Evolutionary conservation across 2,888 invertebrate genomes (phyloP).

Genomic region (Caenorhabditis doughertyi): DNA sequence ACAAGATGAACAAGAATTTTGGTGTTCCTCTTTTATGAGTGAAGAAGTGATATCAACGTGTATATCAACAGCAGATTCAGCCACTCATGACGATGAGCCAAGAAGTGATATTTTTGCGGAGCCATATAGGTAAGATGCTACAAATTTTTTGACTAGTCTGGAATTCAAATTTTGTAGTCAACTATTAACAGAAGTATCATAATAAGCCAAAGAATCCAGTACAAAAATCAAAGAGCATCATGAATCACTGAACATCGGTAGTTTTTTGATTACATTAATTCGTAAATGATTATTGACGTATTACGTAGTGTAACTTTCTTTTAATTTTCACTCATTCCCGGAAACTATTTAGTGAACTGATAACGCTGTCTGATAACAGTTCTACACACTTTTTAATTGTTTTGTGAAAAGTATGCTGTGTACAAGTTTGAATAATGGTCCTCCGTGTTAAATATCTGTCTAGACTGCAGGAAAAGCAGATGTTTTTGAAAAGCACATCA

Average conservation of each 20-base stretch:
- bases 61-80: constrained; percentile 70
- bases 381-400: constrained; percentile 20
- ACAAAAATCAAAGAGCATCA: constrained; percentile 27
- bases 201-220: constrained; percentile 2
- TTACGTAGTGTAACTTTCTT: neutral
- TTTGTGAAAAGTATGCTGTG: neutral
- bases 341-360: constrained; percentile 40
- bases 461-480: neutral
- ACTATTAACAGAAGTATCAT: neutral
- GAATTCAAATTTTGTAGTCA: no score
- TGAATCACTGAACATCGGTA: constrained; percentile 19
- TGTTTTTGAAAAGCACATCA: neutral
- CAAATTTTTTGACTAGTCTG: neutral
- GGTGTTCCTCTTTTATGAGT: constrained; percentile 76
- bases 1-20: constrained; percentile 67
- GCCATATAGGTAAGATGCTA: constrained; percentile 86
- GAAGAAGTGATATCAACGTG: constrained; percentile 73
- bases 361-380: constrained; percentile 30
- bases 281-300: constrained; percentile 18
- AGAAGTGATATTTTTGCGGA: constrained; percentile 93
- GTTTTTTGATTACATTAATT: constrained; percentile 9
- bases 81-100: constrained; percentile 85
- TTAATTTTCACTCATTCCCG: constrained; percentile 26
- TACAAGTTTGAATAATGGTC: constrained; percentile 5
- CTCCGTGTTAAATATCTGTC: neutral